Base-by-base conservation (phyloP, 2,888 invertebrate genomes). In the Odontomyia ornata region DNA sequence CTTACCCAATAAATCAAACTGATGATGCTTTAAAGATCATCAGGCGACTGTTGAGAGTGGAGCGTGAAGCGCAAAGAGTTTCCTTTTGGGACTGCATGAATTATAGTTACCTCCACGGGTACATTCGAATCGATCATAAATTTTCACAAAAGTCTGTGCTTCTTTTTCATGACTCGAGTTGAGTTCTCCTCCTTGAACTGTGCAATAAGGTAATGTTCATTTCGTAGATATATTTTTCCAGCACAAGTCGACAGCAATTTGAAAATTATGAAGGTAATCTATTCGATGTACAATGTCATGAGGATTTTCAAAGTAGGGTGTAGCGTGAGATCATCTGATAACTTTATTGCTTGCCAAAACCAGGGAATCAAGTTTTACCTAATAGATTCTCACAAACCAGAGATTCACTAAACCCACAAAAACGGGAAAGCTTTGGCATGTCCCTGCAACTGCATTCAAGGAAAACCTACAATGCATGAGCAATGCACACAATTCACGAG, bases 1-100 rank as follows among this genome's bases (percentile, higher is more conserved):
- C 78, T 78, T 75, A 78, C 77, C 64, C 78, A 78, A 77, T 78
- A 78, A 78, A 78, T 78, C 78, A 78, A 78, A 76, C 67, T 72
- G 64, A 75, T 75, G 77, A 64, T 77, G 65, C 75, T 77, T 78
- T 62, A 71, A 62, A 78, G 77, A 78, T 78, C 78, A 75, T 73
- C 77, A 71, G 56, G 57, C 30, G 36, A 73, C 73, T 73, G 57
- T 57, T 69, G 69, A 69, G 69, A 47, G 46, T 47, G 46, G 27
- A 47, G 18, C 67, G 46, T 23, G 43, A 18, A 72, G 52, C 62
- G 52, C 23, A 25, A 21, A 46, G 57, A 67, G 71, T 47, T 15
- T 71, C 36, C 47, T 43, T 46, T 75, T 47, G 36, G 52, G 62
- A n/a, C n/a, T 9, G 43, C 76, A 79, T 79, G 79, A 79, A 77